Conservation (phyloP, 2,113 vertebrate species). For the Ophiodon elongatus region DNA sequence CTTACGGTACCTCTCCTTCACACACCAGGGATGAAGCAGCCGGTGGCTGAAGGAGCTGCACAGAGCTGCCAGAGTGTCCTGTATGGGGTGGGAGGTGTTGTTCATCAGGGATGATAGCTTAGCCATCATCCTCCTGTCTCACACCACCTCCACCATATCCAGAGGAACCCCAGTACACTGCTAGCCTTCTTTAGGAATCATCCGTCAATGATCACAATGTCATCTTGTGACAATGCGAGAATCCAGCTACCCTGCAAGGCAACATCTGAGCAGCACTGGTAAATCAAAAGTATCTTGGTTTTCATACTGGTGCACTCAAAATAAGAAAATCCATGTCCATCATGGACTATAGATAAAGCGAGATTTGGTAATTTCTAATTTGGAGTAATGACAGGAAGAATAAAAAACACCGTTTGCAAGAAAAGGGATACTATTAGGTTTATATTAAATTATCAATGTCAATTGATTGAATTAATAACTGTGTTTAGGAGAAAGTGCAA, state of each 20-base stretch:
- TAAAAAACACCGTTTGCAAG: neutral
- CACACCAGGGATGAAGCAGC: too few species aligned
- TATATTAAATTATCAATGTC: conserved; percentile 11
- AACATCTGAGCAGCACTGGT: neutral
- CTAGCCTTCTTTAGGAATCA: too few species aligned
- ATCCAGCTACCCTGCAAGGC: too few species aligned
- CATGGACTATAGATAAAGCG: neutral
- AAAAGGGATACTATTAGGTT: neutral
- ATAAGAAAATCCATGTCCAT: neutral
- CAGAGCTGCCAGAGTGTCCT: too few species aligned
- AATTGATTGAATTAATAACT: neutral
- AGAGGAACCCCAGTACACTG: too few species aligned
- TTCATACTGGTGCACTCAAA: neutral
- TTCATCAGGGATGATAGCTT: too few species aligned
- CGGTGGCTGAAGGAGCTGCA: too few species aligned
- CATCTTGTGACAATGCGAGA: neutral
- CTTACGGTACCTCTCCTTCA: too few species aligned
- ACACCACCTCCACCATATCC: too few species aligned
- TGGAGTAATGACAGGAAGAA: neutral
- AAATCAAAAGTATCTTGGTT: neutral
- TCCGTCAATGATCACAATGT: neutral
- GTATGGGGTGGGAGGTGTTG: too few species aligned
- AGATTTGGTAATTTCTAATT: neutral
- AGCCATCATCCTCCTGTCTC: too few species aligned
- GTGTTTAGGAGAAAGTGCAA: conserved; percentile 3